Percentiles rank a stretch among this genome's conserved stretches.
Evolutionary conservation across 1,140 invertebrate species (phyloP).

Genomic region (Elymnias hypermnestra): DNA sequence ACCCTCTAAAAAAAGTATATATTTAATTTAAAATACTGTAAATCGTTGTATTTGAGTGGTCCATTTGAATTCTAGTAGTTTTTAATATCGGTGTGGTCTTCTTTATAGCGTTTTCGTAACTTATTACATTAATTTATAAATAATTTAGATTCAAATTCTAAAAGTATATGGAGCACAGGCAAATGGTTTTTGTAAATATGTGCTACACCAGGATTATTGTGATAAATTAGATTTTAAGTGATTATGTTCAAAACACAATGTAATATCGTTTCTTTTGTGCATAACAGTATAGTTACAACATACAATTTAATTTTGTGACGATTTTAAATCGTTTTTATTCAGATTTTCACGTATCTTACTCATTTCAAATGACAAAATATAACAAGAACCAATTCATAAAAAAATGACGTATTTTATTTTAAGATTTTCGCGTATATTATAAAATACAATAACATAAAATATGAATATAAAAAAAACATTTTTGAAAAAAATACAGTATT

Average conservation of each 20-base stretch:
- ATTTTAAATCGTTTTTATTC: too few species aligned
- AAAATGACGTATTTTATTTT: too few species aligned
- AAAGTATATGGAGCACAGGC: constrained; percentile 58
- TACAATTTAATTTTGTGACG: too few species aligned
- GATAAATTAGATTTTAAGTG: constrained; percentile 67
- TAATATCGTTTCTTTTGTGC: constrained; percentile 14
- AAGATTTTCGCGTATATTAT: too few species aligned
- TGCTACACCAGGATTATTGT: constrained; percentile 68
- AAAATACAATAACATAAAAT: too few species aligned
- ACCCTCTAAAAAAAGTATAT: not conserved
- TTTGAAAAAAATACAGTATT: too few species aligned
- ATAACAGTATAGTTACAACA: not conserved
- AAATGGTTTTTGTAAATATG: constrained; percentile 56
- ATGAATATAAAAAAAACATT: too few species aligned
- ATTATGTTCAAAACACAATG: constrained; percentile 31
- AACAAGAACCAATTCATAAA: too few species aligned
- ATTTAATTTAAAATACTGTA: constrained; percentile 9
- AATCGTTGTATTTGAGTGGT: constrained; percentile 48
- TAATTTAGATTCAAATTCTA: constrained; percentile 55
- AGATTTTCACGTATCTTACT: too few species aligned
- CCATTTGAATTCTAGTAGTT: constrained; percentile 64
- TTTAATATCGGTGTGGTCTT: constrained; percentile 71
- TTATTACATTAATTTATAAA: constrained; percentile 51
- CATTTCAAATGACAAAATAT: too few species aligned
- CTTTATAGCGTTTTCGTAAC: constrained; percentile 66